Evolutionary conservation across 2,113 vertebrate genomes (phyloP).

Genomic region (Lota lota): DNA sequence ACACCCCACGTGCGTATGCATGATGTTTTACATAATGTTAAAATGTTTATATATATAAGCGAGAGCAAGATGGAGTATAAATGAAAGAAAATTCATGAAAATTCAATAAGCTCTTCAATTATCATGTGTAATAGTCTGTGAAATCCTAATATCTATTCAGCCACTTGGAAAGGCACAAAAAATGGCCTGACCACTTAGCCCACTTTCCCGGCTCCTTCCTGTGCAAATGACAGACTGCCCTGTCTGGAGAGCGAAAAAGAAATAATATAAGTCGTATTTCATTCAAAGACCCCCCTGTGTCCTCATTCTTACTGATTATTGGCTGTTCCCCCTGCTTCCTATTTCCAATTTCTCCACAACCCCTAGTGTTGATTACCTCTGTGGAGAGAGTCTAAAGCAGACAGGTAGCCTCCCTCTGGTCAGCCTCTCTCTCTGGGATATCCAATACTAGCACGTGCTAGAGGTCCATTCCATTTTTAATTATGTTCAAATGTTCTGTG

Average conservation of each 20-base stretch:
- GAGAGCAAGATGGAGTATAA: slow-evolving; percentile 34
- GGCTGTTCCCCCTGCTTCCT: slow-evolving; percentile 35
- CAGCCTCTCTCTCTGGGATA: too few relatives aligned
- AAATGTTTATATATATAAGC: slow-evolving; percentile 60
- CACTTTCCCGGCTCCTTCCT: slow-evolving; percentile 64
- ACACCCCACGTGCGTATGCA: slow-evolving; percentile 23
- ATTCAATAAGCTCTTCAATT: slow-evolving; percentile 77
- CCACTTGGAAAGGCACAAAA: slow-evolving; percentile 71
- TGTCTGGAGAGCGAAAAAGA: slow-evolving; percentile 67
- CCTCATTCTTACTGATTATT: slow-evolving; percentile 65
- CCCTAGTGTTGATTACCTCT: slow-evolving; percentile 51
- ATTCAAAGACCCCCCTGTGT: slow-evolving; percentile 62
- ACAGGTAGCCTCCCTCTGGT: too few relatives aligned
- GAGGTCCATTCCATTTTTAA: too few relatives aligned
- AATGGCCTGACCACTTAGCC: slow-evolving; percentile 74
- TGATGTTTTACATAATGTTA: slow-evolving; percentile 43
- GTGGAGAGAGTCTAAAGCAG: background rate
- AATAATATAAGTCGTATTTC: slow-evolving; percentile 75
- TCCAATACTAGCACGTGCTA: too few relatives aligned
- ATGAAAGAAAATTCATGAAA: slow-evolving; percentile 61
- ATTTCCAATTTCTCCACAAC: slow-evolving; percentile 41
- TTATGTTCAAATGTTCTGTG: too few relatives aligned
- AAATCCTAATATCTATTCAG: slow-evolving; percentile 79
- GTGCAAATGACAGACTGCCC: slow-evolving; percentile 70
- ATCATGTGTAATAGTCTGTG: slow-evolving; percentile 80